Evolutionary conservation across 37 sponge, comb jelly and placozoan species (phyloP), one percentile per base, ranked within the genome.

Genomic region (Amphimedon queenslandica): DNA sequence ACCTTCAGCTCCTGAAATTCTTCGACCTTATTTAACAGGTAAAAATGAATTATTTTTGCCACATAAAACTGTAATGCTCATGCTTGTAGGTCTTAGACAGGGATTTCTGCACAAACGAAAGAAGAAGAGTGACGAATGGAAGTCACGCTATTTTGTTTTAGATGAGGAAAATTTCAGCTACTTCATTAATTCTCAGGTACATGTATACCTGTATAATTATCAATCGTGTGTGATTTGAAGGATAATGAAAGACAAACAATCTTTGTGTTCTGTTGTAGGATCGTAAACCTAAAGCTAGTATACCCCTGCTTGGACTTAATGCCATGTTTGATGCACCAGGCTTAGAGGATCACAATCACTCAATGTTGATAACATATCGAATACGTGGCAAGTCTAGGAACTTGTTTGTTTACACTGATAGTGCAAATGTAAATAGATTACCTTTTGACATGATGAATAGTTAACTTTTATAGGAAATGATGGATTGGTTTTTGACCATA

Each of bases 401-500:
- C 55, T 63, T 84, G 0, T 90, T 86, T 77, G 82, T 85, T 3
- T 85, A 90, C 71, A 76, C 91, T 30, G 83, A 90, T 31, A 66
- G 32, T 42, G 83, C 82, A 43, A 69, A 82, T 72, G 91, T 90
- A 42, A 31, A 32, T 24, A 37, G 2, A 40, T 37, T 47, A 47
- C n/a, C n/a, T n/a, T n/a, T n/a, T n/a, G n/a, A n/a, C n/a, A n/a
- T n/a, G n/a, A n/a, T n/a, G n/a, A n/a, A n/a, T n/a, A n/a, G n/a
- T n/a, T n/a, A n/a, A 47, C 53, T 47, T 13, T 18, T 47, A 18
- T 37, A 89, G 90, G 85, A 80, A 11, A 80, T 89, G 4, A 76
- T 89, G 73, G 85, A 89, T 21, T 89, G 90, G 90, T 80, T 40
- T n/a, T 77, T 76, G 58, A 63, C 81, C 55, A 89, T 89, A 33